phyloP scores from a whole-genome alignment of 2,113 vertebrate genomes.

The Pantherophis guttatus region DNA sequence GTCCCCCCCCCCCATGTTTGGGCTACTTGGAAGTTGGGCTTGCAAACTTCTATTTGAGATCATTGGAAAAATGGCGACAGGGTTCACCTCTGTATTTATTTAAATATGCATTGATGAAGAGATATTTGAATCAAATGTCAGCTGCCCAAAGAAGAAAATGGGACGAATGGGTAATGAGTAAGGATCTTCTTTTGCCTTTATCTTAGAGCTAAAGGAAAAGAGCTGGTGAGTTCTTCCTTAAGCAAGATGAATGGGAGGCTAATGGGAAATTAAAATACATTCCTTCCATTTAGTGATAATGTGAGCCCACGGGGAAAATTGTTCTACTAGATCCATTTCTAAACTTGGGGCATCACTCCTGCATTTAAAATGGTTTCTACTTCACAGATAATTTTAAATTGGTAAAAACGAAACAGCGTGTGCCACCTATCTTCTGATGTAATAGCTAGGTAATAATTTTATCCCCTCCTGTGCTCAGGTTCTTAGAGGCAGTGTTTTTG shows the following conservation, averaged over 20 bases:
- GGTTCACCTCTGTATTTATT: neutral
- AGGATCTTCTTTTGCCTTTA: neutral
- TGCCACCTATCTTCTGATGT: neutral
- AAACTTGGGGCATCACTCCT: neutral
- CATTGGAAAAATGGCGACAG: neutral
- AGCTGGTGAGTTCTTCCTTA: neutral
- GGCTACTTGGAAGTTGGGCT: neutral
- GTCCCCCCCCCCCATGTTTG: neutral
- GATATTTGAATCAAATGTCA: neutral
- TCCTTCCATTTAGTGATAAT: neutral
- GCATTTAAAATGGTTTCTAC: neutral
- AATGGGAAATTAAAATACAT: neutral
- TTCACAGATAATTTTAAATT: neutral
- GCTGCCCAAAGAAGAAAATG: neutral
- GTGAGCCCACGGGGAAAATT: neutral
- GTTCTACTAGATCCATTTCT: neutral
- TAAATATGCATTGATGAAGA: neutral
- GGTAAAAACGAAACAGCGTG: neutral
- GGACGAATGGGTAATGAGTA: neutral
- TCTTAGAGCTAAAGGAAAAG: neutral
- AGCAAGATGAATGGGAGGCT: neutral
- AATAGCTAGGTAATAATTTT: neutral
- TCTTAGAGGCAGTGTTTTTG: constrained; percentile 24
- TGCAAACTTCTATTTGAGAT: neutral
- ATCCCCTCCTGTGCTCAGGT: neutral